phyloP scores from a whole-genome alignment of 2,113 vertebrate genomes.

The Eolophus roseicapilla region DNA sequence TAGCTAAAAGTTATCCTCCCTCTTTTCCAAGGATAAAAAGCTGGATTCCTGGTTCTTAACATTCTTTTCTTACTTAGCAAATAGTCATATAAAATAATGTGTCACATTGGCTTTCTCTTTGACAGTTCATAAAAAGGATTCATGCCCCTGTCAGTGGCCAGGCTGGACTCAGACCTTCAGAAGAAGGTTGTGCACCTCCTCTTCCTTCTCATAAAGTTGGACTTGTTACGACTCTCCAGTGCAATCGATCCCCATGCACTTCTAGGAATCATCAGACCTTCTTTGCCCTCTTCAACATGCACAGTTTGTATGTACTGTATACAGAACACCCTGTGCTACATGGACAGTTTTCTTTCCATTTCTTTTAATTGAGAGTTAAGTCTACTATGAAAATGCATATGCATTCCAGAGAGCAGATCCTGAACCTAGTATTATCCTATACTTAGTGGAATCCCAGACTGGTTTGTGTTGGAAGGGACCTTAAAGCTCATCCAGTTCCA shows the following conservation, averaged over 20 bases:
- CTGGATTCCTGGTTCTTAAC: not conserved
- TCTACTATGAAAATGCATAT: not conserved
- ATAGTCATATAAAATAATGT: not conserved
- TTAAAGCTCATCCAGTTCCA: not conserved
- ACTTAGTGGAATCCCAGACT: not conserved
- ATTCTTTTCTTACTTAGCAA: not conserved
- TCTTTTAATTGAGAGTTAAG: not conserved
- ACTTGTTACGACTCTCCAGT: rapidly evolving
- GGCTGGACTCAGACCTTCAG: not conserved
- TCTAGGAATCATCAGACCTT: not conserved
- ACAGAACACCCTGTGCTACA: not conserved
- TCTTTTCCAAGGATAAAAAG: not conserved
- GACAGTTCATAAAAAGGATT: not conserved
- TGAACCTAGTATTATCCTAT: not conserved
- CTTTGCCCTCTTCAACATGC: not conserved
- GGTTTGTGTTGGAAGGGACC: not conserved
- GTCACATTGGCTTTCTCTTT: not conserved
- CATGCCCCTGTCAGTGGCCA: not conserved
- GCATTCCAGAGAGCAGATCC: not conserved
- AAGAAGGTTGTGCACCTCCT: not conserved
- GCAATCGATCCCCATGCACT: rapidly evolving
- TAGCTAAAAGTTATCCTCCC: not conserved
- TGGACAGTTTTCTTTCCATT: not conserved
- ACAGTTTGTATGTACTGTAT: rapidly evolving
- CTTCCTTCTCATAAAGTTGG: not conserved